phyloP scores from a whole-genome alignment of 2,888 invertebrate genomes.

The Calliphora vomitoria region DNA sequence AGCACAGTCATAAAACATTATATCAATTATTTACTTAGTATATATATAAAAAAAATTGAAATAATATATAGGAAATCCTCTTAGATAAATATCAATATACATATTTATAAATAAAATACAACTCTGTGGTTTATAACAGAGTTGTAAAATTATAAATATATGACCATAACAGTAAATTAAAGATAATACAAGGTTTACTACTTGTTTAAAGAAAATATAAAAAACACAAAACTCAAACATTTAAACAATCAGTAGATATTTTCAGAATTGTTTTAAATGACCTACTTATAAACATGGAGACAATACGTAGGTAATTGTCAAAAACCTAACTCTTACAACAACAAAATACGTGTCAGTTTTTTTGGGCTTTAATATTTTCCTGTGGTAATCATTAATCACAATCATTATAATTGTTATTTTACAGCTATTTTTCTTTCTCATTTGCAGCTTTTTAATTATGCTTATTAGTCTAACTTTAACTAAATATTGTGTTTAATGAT shows the following conservation, averaged over 20 bases:
- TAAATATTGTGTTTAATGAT: not conserved
- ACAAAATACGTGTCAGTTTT: too few relatives aligned
- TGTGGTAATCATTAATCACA: not conserved
- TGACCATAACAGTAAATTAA: not conserved
- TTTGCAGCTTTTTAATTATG: not conserved
- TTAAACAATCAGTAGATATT: not conserved
- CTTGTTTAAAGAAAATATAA: not conserved
- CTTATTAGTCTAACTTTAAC: not conserved
- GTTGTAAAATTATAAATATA: not conserved
- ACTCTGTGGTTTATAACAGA: not conserved
- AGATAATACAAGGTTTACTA: not conserved
- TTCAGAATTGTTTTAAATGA: not conserved
- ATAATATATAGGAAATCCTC: not conserved
- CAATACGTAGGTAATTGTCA: too few relatives aligned
- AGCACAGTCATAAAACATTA: slow-evolving; percentile 21
- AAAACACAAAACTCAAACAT: not conserved
- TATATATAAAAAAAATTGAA: not conserved
- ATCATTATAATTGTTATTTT: not conserved
- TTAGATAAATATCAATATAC: too few relatives aligned
- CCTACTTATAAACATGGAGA: not conserved
- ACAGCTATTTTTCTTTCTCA: not conserved
- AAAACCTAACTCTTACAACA: too few relatives aligned
- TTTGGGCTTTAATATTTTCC: too few relatives aligned
- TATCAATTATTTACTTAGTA: not conserved
- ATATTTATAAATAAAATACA: slow-evolving; percentile 23